A percentile compares a stretch with the other conserved stretches of the same genome.
phyloP scores from a whole-genome alignment of 1,140 invertebrate species.

The Psilanteris sp. region DNA sequence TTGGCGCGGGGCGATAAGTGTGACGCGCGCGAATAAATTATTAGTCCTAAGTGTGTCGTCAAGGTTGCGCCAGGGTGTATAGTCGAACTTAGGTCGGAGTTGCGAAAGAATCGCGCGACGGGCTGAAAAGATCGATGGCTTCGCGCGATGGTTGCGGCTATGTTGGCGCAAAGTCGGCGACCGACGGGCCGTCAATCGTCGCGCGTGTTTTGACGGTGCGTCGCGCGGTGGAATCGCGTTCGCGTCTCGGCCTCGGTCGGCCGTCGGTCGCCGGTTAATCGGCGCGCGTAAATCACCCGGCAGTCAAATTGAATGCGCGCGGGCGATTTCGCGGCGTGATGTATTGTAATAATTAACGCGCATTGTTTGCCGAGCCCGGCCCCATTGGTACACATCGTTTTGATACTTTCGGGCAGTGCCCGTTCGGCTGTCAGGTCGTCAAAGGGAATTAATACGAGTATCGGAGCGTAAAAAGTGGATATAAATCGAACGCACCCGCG shows the following conservation, averaged over 20 bases:
- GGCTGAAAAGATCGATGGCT: conserved; percentile 46
- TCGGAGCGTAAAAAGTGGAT: conserved; percentile 72
- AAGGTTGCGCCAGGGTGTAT: conserved; percentile 31
- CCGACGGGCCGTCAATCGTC: too few relatives aligned
- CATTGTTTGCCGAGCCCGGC: conserved; percentile 33
- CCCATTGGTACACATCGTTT: conserved; percentile 28
- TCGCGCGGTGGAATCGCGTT: too few relatives aligned
- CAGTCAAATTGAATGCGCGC: conserved; percentile 29
- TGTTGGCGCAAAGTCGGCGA: too few relatives aligned
- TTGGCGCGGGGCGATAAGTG: too few relatives aligned
- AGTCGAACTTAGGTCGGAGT: conserved; percentile 41
- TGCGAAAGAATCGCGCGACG: conserved; percentile 6
- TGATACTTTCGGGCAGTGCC: conserved; percentile 41
- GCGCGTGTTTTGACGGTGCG: too few relatives aligned
- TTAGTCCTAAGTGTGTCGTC: conserved; percentile 54
- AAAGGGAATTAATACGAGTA: conserved; percentile 73
- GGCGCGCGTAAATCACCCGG: conserved; percentile 30
- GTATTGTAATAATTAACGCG: conserved; percentile 55
- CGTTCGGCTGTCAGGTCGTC: conserved; percentile 69
- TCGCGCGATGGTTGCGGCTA: too few relatives aligned
- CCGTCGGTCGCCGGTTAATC: too few relatives aligned
- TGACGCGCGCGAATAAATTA: conserved; percentile 47
- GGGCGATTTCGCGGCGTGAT: conserved; percentile 33
- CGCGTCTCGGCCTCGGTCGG: too few relatives aligned
- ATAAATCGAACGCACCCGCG: conserved; percentile 67